Conservation (phyloP, 2,797 vertebrate genomes). For the Vireo griseus region DNA sequence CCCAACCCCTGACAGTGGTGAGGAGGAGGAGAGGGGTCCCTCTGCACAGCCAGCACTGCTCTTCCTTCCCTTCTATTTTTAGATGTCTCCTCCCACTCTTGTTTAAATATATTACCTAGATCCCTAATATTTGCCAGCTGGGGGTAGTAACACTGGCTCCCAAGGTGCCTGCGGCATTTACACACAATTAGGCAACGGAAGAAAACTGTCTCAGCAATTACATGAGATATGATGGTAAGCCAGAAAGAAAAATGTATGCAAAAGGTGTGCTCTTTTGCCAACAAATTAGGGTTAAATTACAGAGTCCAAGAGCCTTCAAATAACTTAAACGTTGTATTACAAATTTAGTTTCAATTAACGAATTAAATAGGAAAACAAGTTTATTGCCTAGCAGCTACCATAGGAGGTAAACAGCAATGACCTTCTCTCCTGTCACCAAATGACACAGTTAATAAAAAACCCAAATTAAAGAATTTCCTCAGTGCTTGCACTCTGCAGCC, state of each 20-base stretch:
- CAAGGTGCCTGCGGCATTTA: background rate
- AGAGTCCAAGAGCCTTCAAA: background rate
- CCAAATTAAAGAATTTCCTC: background rate
- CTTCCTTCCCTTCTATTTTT: constrained; percentile 15
- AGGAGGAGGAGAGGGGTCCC: background rate
- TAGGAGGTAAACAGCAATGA: background rate
- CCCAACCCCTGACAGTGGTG: accelerated
- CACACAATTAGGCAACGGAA: constrained; percentile 36
- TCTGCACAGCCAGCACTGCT: accelerated
- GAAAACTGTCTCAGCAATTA: constrained; percentile 35
- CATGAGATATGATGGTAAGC: background rate
- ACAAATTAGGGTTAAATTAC: constrained; percentile 42
- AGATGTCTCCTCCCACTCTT: background rate
- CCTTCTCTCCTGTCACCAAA: background rate
- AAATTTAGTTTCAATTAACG: constrained; percentile 43
- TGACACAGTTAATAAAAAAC: background rate
- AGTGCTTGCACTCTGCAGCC: background rate
- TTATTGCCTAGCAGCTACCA: background rate
- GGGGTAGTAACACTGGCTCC: background rate
- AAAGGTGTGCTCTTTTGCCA: constrained; percentile 30
- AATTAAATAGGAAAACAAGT: background rate
- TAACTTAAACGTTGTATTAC: constrained; percentile 12
- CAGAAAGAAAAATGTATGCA: constrained; percentile 24
- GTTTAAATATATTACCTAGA: constrained; percentile 42
- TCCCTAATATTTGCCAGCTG: constrained; percentile 49